Evolutionary conservation across 2,888 invertebrate species (phyloP).

Genomic region (Cotesia congregata): DNA sequence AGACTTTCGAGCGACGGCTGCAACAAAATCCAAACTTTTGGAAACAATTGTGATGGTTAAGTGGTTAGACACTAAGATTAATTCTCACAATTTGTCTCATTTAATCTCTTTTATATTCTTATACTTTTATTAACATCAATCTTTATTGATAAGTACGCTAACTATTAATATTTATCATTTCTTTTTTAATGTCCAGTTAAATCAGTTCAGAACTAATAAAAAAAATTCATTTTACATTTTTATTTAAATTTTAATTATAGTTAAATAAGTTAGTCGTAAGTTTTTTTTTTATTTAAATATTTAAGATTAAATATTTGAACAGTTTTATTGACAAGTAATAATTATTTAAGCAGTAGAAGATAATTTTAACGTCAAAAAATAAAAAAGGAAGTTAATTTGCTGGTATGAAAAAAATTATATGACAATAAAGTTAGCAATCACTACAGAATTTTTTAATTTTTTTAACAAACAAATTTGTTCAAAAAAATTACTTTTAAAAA

Average conservation of each 20-base stretch:
- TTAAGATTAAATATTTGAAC: no score
- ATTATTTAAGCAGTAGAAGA: no score
- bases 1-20: constrained; percentile 90
- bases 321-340: no score
- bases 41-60: constrained; percentile 72
- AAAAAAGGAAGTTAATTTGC: no score
- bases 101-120: neutral
- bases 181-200: neutral
- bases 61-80: constrained; percentile 8
- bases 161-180: neutral
- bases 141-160: neutral
- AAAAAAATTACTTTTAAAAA: no score
- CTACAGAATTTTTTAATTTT: no score
- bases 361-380: no score
- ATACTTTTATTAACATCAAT: neutral
- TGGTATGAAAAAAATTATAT: no score
- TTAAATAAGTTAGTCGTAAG: no score
- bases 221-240: neutral
- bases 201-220: neutral
- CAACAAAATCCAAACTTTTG: constrained; percentile 95
- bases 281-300: no score
- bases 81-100: neutral
- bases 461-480: no score
- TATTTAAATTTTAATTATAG: neutral
- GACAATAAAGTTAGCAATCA: no score